Evolutionary conservation across 2,888 invertebrate genomes (phyloP), one percentile per base, ranked within the genome.

Genomic region (Balanococcus diminutus): DNA sequence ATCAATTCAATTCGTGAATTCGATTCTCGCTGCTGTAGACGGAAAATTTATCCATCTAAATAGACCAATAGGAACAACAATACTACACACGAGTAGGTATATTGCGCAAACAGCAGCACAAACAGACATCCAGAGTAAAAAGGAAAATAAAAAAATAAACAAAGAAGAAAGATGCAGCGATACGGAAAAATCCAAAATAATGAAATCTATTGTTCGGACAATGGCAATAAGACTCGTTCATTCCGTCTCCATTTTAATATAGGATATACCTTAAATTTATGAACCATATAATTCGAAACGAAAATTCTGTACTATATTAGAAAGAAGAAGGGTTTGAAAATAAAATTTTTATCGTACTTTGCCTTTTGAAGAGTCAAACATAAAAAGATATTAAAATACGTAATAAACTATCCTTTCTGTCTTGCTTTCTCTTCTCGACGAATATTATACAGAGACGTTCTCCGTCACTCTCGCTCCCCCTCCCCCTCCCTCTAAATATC

Each of bases 201-300:
- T 75, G 75, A 75, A 75, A 75, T 75, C 75, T 75, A 75, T 75
- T 75, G 75, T 75, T 75, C 75, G 75, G 75, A 75, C 75, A 75
- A 75, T 75, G 32, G 75, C 75, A 75, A 75, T 75, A 75, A 75
- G 75, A 75, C 36, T 75, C 75, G 32, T 75, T 75, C 75, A 32
- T 75, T 75, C 75, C n/a, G 75, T 75, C 32, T 36, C 31, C 32
- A 75, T 75, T 75, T 75, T 75, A 75, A 75, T 75, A 75, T 75
- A 75, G 75, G 75, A 75, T 75, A 75, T 36, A 75, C 75, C 75
- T 75, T 75, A 75, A 75, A 75, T 75, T 75, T 75, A 75, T 75
- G 75, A 75, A 75, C 75, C 75, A 75, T 75, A 75, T 75, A 75
- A 75, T 75, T 75, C 75, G 75, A 75, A 75, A 75, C 75, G 75